Evolutionary conservation across 2,888 invertebrate species (phyloP).

Genomic region (Pristionchus fissidentatus): DNA sequence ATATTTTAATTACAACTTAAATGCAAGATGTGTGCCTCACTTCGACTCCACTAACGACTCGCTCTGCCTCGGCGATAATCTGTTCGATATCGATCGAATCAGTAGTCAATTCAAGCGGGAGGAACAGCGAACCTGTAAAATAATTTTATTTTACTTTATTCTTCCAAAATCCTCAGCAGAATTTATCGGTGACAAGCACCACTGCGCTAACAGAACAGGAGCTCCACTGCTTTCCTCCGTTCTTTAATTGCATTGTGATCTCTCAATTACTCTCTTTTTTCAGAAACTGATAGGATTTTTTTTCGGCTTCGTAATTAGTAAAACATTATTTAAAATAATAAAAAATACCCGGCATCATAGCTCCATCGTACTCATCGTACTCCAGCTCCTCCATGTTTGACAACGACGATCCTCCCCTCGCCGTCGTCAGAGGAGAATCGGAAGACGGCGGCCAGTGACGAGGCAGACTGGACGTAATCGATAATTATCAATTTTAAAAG

Average conservation of each 20-base stretch:
- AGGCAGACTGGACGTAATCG: slow-evolving; percentile 9
- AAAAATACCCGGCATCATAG: slow-evolving; percentile 36
- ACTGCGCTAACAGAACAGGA: no score
- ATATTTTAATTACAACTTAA: not conserved
- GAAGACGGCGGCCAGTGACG: slow-evolving; percentile 20
- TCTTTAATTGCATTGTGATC: no score
- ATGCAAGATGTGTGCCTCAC: not conserved
- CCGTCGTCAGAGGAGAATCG: slow-evolving; percentile 42
- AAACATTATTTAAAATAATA: no score
- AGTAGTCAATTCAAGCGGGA: slow-evolving; percentile 13
- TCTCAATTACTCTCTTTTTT: not conserved
- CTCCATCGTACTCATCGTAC: slow-evolving; percentile 49
- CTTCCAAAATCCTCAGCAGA: not conserved
- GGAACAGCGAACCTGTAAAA: slow-evolving; percentile 33
- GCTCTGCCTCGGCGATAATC: slow-evolving; percentile 32
- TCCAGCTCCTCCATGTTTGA: slow-evolving; percentile 49
- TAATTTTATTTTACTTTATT: no score
- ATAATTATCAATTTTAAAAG: no score
- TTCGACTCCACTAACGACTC: slow-evolving; percentile 36
- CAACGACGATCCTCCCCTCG: slow-evolving; percentile 40
- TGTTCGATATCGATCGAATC: slow-evolving; percentile 36
- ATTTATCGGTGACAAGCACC: no score
- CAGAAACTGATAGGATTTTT: not conserved
- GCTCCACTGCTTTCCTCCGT: no score
- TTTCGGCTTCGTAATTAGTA: not conserved